These are phyloP conservation scores for Choloepus didactylus DNA, from an alignment of 2,797 vertebrate genomes.

Conservation along the genomic window DNA sequence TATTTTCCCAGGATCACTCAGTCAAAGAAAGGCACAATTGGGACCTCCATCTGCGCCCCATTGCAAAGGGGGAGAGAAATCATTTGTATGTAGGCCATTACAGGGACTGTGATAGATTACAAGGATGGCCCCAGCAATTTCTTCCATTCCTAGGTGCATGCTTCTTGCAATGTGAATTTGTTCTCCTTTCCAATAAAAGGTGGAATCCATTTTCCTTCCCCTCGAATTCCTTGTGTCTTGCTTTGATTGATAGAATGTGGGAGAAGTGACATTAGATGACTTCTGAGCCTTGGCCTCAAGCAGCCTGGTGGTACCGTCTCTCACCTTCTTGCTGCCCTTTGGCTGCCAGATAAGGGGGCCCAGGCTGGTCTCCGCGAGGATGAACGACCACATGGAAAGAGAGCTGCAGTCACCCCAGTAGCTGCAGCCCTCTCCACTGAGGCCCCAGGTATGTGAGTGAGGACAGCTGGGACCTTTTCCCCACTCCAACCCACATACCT, in stretches of 20 bases:
- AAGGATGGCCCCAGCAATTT: neutral
- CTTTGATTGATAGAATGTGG: neutral
- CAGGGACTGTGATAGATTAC: neutral
- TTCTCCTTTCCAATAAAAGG: neutral
- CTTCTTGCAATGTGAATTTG: neutral
- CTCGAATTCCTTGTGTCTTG: neutral
- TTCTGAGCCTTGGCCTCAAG: neutral
- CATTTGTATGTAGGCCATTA: neutral
- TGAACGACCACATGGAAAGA: neutral
- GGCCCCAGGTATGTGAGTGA: neutral
- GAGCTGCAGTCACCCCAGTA: neutral
- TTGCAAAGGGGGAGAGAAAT: neutral
- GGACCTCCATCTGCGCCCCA: neutral
- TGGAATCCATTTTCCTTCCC: neutral
- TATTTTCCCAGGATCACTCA: neutral
- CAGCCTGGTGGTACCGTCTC: neutral
- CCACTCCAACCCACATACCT: neutral
- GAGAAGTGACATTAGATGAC: neutral
- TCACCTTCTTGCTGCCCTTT: neutral
- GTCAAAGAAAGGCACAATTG: neutral
- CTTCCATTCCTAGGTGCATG: neutral
- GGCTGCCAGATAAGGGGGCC: neutral
- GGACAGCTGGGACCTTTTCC: neutral
- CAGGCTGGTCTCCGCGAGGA: neutral
- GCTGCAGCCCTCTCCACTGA: neutral